Evolutionary conservation across 2,888 invertebrate species (phyloP).

Genomic region (Dastarcus helophoroides): DNA sequence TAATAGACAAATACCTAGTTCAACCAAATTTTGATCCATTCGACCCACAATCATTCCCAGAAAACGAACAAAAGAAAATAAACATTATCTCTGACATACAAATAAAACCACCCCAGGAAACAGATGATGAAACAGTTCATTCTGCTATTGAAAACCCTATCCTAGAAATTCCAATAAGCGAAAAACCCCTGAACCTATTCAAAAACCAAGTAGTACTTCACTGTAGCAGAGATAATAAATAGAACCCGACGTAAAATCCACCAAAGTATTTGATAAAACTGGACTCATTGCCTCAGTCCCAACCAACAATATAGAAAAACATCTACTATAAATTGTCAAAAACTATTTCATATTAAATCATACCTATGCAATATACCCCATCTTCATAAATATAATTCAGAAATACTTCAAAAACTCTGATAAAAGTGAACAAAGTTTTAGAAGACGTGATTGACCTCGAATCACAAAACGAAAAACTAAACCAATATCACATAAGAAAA

Average conservation of each 20-base stretch:
- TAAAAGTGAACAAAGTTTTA: background rate
- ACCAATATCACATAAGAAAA: background rate
- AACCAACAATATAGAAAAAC: background rate
- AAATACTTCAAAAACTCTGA: background rate
- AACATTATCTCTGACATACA: background rate
- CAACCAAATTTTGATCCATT: too few species aligned
- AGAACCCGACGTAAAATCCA: too few species aligned
- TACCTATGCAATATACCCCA: background rate
- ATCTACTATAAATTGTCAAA: background rate
- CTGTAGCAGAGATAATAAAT: background rate
- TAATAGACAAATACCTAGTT: background rate
- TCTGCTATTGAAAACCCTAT: constrained; percentile 1
- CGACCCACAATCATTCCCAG: background rate
- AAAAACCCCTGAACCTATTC: background rate
- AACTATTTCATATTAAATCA: background rate
- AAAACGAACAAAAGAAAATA: background rate
- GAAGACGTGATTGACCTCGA: background rate
- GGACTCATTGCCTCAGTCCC: too few species aligned
- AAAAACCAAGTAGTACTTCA: background rate
- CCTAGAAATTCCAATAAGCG: background rate
- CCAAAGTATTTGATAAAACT: too few species aligned
- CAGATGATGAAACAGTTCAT: constrained; percentile 2
- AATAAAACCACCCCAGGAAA: background rate
- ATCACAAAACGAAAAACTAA: background rate
- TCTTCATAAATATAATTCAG: background rate